These are phyloP conservation scores for Phalloptychus januarius DNA, from an alignment of 2,797 vertebrate genomes.

Conservation along the genomic window DNA sequence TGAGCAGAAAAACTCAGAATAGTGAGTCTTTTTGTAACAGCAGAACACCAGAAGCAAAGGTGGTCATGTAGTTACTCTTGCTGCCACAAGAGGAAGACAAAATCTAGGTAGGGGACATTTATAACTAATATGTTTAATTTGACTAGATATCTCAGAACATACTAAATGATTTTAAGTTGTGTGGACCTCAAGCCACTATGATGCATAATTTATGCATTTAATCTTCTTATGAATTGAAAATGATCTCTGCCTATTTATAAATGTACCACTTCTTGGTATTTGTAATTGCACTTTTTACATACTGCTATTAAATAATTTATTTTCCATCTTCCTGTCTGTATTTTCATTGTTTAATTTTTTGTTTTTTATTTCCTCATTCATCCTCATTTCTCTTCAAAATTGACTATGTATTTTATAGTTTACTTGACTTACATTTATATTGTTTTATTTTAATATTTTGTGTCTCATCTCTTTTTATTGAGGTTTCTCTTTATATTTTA, in stretches of 20 bases:
- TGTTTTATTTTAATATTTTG: background rate
- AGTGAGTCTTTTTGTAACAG: background rate
- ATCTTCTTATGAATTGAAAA: background rate
- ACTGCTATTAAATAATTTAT: background rate
- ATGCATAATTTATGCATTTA: background rate
- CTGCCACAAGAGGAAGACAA: conserved; percentile 3
- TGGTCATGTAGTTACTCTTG: background rate
- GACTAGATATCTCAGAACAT: background rate
- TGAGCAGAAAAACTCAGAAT: background rate
- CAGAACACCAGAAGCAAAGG: background rate
- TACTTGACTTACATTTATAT: background rate
- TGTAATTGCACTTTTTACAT: background rate
- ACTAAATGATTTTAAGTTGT: background rate
- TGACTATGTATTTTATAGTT: background rate
- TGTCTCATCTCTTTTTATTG: background rate
- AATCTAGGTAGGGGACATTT: background rate
- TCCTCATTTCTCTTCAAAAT: background rate
- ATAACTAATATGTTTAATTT: background rate
- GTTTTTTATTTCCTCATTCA: background rate
- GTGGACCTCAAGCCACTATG: background rate
- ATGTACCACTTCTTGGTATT: background rate
- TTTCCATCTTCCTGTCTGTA: background rate
- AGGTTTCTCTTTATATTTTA: background rate
- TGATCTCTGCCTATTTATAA: background rate
- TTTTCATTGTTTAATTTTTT: background rate